Evolutionary conservation across 2,113 vertebrate species (phyloP).

Genomic region (Halichoeres trimaculatus): DNA sequence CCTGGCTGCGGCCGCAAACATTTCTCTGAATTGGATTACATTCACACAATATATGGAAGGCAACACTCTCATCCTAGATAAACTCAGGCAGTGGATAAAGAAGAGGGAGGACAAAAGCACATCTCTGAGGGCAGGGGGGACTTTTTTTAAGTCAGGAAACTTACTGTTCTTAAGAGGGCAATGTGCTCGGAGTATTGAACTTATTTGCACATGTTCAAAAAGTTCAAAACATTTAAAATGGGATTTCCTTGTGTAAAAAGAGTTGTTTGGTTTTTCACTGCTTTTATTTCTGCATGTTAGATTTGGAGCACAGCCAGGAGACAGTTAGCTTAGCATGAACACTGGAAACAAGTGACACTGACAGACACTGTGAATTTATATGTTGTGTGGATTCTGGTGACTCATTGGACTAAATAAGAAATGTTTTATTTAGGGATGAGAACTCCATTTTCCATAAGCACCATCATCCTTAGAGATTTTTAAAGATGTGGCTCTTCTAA

Average conservation of each 20-base stretch:
- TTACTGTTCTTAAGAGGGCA: background rate
- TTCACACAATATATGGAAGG: conserved; percentile 62
- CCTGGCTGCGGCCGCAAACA: conserved; percentile 65
- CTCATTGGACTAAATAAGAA: too few species aligned
- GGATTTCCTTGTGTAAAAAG: background rate
- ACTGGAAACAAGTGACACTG: background rate
- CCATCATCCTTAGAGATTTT: too few species aligned
- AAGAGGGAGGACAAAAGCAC: conserved; percentile 18
- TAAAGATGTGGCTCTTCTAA: too few species aligned
- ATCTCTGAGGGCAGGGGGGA: conserved; percentile 35
- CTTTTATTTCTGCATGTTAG: too few species aligned
- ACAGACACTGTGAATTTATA: too few species aligned
- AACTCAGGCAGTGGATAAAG: conserved; percentile 53
- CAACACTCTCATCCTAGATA: conserved; percentile 60
- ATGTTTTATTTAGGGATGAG: too few species aligned
- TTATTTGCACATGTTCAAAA: background rate
- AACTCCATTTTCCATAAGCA: too few species aligned
- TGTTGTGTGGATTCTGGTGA: too few species aligned
- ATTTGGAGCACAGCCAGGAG: too few species aligned
- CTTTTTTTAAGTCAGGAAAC: conserved; percentile 26
- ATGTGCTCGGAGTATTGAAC: background rate
- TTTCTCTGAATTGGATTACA: conserved; percentile 71
- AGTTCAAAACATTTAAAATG: background rate
- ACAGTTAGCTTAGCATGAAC: background rate
- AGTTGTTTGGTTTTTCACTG: background rate